These are phyloP conservation scores for Podilymbus podiceps DNA, from an alignment of 2,113 vertebrate species.

Conservation along the genomic window DNA sequence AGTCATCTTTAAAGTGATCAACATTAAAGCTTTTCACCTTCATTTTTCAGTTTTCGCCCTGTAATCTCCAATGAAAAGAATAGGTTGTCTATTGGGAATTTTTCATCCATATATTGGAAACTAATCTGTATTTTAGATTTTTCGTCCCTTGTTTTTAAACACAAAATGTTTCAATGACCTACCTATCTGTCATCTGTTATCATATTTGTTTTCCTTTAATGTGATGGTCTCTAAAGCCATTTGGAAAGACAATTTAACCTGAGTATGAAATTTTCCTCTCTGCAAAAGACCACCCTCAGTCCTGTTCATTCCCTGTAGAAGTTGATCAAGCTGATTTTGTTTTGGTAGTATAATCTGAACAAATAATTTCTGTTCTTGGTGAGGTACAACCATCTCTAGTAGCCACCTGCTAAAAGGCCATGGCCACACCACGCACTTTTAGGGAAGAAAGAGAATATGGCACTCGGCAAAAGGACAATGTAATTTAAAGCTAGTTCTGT, in stretches of 20 bases:
- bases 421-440: neutral
- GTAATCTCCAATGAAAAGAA: neutral
- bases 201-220: neutral
- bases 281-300: neutral
- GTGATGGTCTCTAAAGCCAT: neutral
- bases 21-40: neutral
- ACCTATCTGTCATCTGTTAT: rapidly evolving
- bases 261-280: neutral
- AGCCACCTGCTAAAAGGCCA: neutral
- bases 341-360: neutral
- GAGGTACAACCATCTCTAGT: neutral
- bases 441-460: neutral
- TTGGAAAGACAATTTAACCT: neutral
- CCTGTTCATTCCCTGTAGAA: neutral
- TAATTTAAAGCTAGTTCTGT: neutral
- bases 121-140: neutral
- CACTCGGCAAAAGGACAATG: neutral
- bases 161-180: neutral
- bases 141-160: neutral
- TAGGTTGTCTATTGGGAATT: neutral
- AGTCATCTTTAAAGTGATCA: neutral
- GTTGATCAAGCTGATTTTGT: neutral
- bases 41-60: neutral
- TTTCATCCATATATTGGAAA: neutral
- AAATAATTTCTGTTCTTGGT: neutral